phyloP scores from a whole-genome alignment of 30 jellyfish, hydroid and myxozoan genomes.

The Aurelia coerulea region DNA sequence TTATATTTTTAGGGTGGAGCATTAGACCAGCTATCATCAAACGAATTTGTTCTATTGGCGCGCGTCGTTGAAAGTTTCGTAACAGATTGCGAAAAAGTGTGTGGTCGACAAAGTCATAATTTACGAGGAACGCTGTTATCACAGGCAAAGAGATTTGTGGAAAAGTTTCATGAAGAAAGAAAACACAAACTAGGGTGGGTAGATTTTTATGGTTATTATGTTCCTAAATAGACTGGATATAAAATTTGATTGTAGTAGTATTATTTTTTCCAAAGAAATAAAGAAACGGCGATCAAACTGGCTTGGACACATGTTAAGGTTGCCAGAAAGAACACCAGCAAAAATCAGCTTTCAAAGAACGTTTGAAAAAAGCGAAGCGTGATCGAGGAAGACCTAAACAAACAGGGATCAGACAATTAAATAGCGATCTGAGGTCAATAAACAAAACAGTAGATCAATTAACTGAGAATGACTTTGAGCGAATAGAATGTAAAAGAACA shows the following conservation, averaged over 20 bases:
- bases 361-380: not conserved
- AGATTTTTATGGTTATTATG: not conserved
- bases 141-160: constrained; percentile 96
- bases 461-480: too few species aligned
- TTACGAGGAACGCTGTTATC: constrained; percentile 91
- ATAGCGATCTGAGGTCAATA: too few species aligned
- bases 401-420: too few species aligned
- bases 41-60: constrained; percentile 92
- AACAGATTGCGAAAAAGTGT: constrained; percentile 84
- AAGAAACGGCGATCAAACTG: too few species aligned
- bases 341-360: too few species aligned
- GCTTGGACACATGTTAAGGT: not conserved
- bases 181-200: constrained; percentile 89
- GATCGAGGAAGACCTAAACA: not conserved
- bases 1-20: constrained; percentile 83
- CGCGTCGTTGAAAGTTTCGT: constrained; percentile 91
- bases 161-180: constrained; percentile 90
- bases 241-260: too few species aligned
- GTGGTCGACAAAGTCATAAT: constrained; percentile 97
- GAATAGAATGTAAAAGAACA: too few species aligned
- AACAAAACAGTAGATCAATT: too few species aligned
- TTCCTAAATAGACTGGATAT: not conserved
- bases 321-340: too few species aligned
- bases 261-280: too few species aligned
- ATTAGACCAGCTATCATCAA: constrained; percentile 87